Percentiles rank a stretch among this genome's conserved stretches.
Evolutionary conservation across 2,113 vertebrate species (phyloP).

Genomic region (Montifringilla adamsi): DNA sequence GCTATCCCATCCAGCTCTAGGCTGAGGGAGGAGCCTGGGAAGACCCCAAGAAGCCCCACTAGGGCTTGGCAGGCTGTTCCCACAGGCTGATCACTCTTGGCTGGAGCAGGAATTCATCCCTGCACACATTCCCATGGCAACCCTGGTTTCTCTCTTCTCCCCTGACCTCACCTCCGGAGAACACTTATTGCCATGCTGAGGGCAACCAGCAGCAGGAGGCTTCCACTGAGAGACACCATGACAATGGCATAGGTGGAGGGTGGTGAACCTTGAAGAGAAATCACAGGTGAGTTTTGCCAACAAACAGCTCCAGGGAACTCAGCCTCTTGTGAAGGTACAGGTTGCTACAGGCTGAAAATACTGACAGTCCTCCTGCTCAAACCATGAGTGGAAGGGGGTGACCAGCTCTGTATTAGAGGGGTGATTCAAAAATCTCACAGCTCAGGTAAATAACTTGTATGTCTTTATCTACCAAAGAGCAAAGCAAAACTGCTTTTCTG

Average conservation of each 20-base stretch:
- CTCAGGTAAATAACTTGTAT: background rate
- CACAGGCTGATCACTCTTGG: accelerated
- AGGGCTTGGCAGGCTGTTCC: background rate
- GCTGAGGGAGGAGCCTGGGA: background rate
- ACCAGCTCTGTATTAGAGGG: background rate
- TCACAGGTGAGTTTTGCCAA: background rate
- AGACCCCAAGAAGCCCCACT: background rate
- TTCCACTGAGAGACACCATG: constrained; percentile 57
- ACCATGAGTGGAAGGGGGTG: background rate
- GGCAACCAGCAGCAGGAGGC: constrained; percentile 45
- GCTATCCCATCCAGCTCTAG: background rate
- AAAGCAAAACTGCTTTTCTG: background rate
- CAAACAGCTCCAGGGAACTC: background rate
- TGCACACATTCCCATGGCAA: background rate
- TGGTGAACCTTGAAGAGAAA: constrained; percentile 6
- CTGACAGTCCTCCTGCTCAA: background rate
- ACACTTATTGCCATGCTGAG: background rate
- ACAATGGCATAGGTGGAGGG: constrained; percentile 9
- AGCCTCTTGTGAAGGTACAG: background rate
- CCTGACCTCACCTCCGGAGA: constrained; percentile 23
- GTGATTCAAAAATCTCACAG: background rate
- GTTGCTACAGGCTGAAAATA: background rate
- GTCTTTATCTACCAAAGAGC: background rate
- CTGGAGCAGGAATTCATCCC: background rate
- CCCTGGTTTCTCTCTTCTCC: background rate